Evolutionary conservation across 2,113 vertebrate genomes (phyloP).

Genomic region (Oreochromis niloticus): DNA sequence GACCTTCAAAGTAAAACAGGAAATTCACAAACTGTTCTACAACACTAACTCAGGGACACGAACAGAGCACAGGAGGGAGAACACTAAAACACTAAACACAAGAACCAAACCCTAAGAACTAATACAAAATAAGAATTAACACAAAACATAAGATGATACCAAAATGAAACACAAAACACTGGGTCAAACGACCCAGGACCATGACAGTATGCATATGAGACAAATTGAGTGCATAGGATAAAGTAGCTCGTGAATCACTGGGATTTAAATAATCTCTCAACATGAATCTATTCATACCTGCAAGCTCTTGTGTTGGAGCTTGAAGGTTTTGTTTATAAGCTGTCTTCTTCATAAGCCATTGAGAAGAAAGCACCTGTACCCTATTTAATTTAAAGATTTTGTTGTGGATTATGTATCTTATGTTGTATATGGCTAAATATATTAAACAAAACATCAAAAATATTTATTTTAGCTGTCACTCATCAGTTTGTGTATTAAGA

Average conservation of each 20-base stretch:
- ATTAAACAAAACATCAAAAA: neutral
- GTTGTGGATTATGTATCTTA: neutral
- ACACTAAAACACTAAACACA: neutral
- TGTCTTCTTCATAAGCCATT: neutral
- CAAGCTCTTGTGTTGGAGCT: neutral
- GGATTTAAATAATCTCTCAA: neutral
- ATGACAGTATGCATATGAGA: neutral
- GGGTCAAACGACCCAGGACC: neutral
- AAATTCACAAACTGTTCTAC: neutral
- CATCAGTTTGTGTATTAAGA: accelerated
- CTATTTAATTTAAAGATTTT: neutral
- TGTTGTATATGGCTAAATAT: neutral
- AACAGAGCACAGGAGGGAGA: neutral
- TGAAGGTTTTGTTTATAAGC: neutral
- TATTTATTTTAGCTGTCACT: neutral
- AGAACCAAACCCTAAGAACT: no score
- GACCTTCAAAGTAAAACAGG: neutral
- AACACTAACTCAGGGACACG: neutral
- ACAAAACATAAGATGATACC: neutral
- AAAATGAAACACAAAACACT: neutral
- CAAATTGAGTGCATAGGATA: neutral
- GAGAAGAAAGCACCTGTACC: neutral
- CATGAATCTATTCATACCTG: neutral
- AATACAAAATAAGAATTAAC: no score
- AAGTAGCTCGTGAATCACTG: neutral